Evolutionary conservation across 1,140 invertebrate genomes (phyloP).

Genomic region (Sitodiplosis mosellana): DNA sequence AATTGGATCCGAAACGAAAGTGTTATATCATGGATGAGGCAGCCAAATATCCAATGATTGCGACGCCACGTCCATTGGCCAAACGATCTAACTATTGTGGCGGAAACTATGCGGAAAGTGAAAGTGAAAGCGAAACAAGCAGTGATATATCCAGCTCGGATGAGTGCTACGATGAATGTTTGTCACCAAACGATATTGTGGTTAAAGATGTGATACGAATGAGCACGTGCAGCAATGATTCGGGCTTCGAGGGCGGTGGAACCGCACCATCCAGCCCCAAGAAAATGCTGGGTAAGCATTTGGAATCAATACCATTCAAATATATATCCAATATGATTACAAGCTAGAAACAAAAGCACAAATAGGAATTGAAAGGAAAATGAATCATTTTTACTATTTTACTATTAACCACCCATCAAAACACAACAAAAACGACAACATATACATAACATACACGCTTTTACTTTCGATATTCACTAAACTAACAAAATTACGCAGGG

Average conservation of each 20-base stretch:
- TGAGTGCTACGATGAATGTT: not conserved
- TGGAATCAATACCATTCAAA: too few relatives aligned
- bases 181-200: not conserved
- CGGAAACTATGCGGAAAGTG: conserved; percentile 6
- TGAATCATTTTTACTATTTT: too few relatives aligned
- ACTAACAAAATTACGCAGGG: not conserved
- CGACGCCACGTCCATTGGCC: conserved; percentile 35
- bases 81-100: conserved; percentile 26
- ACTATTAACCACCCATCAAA: too few relatives aligned
- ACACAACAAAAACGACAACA: too few relatives aligned
- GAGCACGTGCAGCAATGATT: conserved; percentile 27
- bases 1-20: conserved; percentile 21
- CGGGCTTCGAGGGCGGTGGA: conserved; percentile 22
- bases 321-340: too few relatives aligned
- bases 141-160: conserved; percentile 14
- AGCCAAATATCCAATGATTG: conserved; percentile 30
- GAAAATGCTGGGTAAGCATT: conserved; percentile 24
- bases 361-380: too few relatives aligned
- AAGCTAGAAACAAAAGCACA: too few relatives aligned
- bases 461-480: too few relatives aligned
- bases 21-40: conserved; percentile 32
- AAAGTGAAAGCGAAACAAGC: conserved; percentile 13
- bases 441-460: too few relatives aligned
- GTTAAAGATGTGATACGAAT: conserved; percentile 13
- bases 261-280: conserved; percentile 24